Conservation (phyloP, 1,140 invertebrate genomes). For the Platorchestia sp. region DNA sequence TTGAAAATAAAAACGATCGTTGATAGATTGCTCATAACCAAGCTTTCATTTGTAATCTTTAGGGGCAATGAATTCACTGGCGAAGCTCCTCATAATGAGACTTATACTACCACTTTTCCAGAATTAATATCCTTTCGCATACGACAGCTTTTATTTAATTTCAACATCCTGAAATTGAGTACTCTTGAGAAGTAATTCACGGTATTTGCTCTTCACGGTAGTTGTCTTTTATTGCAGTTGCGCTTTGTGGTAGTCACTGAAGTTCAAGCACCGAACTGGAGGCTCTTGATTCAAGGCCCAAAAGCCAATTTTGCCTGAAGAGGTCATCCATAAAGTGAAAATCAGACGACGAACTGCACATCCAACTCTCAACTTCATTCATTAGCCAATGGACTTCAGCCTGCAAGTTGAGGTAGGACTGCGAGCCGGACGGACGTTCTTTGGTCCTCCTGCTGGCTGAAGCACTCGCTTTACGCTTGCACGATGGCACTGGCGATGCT, state of each 20-base stretch:
- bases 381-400: background rate
- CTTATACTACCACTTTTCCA: too few relatives aligned
- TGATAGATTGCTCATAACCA: too few relatives aligned
- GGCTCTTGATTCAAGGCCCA: background rate
- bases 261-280: background rate
- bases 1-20: too few relatives aligned
- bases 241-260: background rate
- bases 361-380: background rate
- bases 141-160: background rate
- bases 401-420: background rate
- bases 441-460: background rate
- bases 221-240: background rate
- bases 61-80: too few relatives aligned
- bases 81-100: too few relatives aligned
- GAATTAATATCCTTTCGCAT: background rate
- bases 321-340: conserved; percentile 1
- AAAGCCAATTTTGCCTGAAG: background rate
- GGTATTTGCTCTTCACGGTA: background rate
- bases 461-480: background rate
- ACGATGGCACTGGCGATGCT: background rate
- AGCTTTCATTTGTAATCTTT: too few relatives aligned
- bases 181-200: too few relatives aligned
- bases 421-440: background rate
- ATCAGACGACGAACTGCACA: background rate
- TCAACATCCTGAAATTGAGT: too few relatives aligned